These are phyloP conservation scores for Drosophila albomicans DNA, from an alignment of 1,140 invertebrate species.

Conservation along the genomic window DNA sequence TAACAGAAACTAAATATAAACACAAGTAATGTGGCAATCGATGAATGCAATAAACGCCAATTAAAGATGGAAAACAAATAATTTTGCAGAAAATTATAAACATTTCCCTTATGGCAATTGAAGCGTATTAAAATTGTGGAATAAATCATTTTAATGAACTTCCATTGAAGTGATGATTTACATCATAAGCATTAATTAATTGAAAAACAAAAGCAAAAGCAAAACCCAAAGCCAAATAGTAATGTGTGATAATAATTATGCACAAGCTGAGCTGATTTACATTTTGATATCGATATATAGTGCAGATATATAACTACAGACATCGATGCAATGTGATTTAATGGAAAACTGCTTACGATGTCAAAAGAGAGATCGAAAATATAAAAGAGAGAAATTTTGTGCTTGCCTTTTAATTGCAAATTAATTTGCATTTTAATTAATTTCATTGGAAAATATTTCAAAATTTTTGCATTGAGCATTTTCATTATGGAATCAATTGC, in stretches of 20 bases:
- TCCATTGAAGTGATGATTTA: conserved; percentile 2
- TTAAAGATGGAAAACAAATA: no score
- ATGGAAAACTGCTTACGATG: conserved; percentile 27
- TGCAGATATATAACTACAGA: not conserved
- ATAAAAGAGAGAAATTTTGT: conserved; percentile 17
- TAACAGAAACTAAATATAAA: not conserved
- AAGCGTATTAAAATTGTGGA: not conserved
- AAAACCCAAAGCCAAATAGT: conserved; percentile 1
- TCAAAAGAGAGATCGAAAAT: not conserved
- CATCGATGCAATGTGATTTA: not conserved
- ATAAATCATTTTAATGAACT: conserved; percentile 2
- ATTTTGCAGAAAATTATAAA: no score
- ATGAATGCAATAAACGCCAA: not conserved
- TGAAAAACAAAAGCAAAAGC: conserved; percentile 1
- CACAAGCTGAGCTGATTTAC: conserved; percentile 23
- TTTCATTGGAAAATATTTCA: conserved; percentile 36
- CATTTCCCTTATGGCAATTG: no score
- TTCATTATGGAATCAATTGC: conserved; percentile 32
- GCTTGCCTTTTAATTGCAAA: conserved; percentile 66
- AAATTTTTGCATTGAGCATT: conserved; percentile 23
- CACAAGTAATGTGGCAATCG: not conserved
- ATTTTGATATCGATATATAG: conserved; percentile 18
- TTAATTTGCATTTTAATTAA: conserved; percentile 79
- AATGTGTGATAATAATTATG: conserved; percentile 1
- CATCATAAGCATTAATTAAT: not conserved